A percentile compares a stretch with the other conserved stretches of the same genome.
phyloP scores from a whole-genome alignment of 2,888 invertebrate species.

The Congeria kusceri region DNA sequence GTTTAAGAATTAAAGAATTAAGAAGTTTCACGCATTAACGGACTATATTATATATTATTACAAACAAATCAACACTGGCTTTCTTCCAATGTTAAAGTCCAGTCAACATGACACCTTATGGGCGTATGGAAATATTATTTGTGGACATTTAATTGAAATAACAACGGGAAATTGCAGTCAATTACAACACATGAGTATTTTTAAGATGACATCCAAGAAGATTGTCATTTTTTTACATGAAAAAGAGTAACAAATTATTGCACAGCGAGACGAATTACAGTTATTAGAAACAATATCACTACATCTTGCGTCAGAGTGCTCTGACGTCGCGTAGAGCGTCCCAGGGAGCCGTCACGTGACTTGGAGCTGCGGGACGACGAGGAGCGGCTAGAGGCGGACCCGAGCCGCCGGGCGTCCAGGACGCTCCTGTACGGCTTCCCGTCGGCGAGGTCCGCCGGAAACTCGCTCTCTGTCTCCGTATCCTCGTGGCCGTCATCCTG shows the following conservation, averaged over 20 bases:
- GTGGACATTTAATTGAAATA: too few species aligned
- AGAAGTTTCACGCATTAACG: too few species aligned
- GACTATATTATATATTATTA: too few species aligned
- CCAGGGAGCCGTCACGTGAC: slow-evolving; percentile 61
- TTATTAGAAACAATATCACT: slow-evolving; percentile 4
- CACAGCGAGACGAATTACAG: neutral
- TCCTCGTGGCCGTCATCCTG: slow-evolving; percentile 81
- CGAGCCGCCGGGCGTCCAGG: slow-evolving; percentile 38
- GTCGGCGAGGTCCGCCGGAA: slow-evolving; percentile 52
- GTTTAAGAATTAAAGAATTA: too few species aligned
- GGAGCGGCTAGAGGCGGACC: slow-evolving; percentile 64
- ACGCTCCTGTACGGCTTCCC: slow-evolving; percentile 53
- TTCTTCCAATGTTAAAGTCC: too few species aligned
- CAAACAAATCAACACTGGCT: too few species aligned
- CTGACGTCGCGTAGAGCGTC: slow-evolving; percentile 35
- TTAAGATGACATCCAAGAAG: neutral
- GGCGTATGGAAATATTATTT: too few species aligned
- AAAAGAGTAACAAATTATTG: neutral
- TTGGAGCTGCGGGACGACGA: slow-evolving; percentile 72
- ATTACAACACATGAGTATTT: too few species aligned
- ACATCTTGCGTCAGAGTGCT: slow-evolving; percentile 65
- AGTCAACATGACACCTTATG: too few species aligned
- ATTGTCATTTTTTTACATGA: neutral
- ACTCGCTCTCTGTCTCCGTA: slow-evolving; percentile 77
- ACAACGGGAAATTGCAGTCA: too few species aligned